Evolutionary conservation across 2,888 invertebrate species (phyloP).

Genomic region (Automeris io): DNA sequence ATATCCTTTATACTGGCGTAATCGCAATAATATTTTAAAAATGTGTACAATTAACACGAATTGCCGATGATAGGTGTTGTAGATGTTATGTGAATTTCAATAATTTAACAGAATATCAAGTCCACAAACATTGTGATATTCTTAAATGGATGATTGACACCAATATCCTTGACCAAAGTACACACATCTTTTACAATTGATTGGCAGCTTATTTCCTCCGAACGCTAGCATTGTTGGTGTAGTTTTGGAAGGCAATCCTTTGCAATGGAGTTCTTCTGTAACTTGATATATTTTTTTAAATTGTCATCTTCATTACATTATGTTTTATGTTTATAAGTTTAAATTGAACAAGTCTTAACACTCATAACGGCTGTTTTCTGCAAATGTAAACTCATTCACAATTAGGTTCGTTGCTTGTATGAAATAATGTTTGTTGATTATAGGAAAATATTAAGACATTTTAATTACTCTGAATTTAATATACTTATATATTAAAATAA

Average conservation of each 20-base stretch:
- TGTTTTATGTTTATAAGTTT: no score
- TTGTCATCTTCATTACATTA: no score
- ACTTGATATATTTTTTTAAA: slow-evolving; percentile 10
- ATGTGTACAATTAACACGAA: slow-evolving; percentile 30
- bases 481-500: no score
- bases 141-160: slow-evolving; percentile 25
- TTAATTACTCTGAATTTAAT: no score
- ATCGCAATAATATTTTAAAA: slow-evolving; percentile 22
- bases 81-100: no score
- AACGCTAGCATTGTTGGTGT: slow-evolving; percentile 12
- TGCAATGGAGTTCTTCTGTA: slow-evolving; percentile 24
- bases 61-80: slow-evolving; percentile 19
- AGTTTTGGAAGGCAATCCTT: slow-evolving; percentile 10
- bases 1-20: no score
- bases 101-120: no score
- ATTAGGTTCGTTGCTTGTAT: background rate
- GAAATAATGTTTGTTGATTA: no score
- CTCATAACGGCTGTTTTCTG: background rate
- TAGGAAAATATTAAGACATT: no score
- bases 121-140: no score
- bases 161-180: slow-evolving; percentile 18
- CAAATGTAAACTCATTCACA: background rate
- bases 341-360: no score
- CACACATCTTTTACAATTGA: no score
- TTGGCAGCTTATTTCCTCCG: slow-evolving; percentile 15